Percentiles rank a stretch among this genome's conserved stretches.
These are phyloP conservation scores for Phasianus colchicus DNA, from an alignment of 2,113 vertebrate species.

Conservation along the genomic window DNA sequence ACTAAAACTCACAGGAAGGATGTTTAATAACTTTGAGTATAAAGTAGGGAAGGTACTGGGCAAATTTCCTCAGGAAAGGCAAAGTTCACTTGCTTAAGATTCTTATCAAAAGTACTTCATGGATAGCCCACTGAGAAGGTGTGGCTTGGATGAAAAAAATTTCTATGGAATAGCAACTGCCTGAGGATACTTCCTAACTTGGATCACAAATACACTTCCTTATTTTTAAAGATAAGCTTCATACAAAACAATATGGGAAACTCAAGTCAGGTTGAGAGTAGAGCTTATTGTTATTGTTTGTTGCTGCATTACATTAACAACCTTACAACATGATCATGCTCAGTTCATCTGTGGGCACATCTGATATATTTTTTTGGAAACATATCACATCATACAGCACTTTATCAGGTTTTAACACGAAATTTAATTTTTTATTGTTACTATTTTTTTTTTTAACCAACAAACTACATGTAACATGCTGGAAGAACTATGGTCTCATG, in stretches of 20 bases:
- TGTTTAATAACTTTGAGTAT: neutral
- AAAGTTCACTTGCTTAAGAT: neutral
- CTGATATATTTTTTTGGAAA: neutral
- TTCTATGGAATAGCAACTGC: neutral
- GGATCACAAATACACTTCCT: neutral
- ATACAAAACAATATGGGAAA: neutral
- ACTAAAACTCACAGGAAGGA: neutral
- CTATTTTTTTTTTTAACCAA: neutral
- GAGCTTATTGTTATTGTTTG: neutral
- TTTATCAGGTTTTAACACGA: neutral
- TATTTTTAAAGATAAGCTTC: neutral
- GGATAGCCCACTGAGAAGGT: neutral
- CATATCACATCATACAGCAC: neutral
- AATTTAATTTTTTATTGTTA: neutral
- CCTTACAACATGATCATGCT: neutral
- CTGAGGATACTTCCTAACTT: neutral
- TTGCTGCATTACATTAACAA: neutral
- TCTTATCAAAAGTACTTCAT: neutral
- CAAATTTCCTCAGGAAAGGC: neutral
- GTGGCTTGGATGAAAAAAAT: neutral
- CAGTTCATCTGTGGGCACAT: neutral
- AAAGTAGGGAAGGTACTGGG: neutral
- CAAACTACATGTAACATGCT: neutral
- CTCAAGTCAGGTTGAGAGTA: neutral
- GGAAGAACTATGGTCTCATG: neutral